Evolutionary conservation across 2,113 vertebrate species (phyloP).

Genomic region (Spermophilus dauricus): DNA sequence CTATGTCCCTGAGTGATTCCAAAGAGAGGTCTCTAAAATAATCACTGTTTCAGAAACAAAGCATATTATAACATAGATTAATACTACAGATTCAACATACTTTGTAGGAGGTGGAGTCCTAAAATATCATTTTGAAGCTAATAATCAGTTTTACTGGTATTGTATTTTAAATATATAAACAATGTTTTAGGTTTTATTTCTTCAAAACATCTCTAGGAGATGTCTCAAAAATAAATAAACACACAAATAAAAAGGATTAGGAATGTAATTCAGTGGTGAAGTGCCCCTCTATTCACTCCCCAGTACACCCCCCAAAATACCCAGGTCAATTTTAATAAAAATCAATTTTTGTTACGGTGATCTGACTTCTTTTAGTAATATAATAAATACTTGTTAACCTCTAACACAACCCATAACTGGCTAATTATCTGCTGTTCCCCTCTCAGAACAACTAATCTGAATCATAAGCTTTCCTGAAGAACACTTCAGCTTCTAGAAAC

Average conservation of each 20-base stretch:
- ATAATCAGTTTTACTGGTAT: background rate
- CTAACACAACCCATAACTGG: background rate
- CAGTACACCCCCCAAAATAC: background rate
- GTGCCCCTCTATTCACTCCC: too few relatives aligned
- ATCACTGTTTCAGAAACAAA: background rate
- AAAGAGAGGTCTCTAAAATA: background rate
- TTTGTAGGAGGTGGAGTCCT: background rate
- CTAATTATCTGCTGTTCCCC: background rate
- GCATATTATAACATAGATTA: background rate
- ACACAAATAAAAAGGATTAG: too few relatives aligned
- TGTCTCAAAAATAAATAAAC: too few relatives aligned
- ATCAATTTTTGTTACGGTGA: slow-evolving; percentile 24
- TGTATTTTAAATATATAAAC: slow-evolving; percentile 43
- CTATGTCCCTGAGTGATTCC: background rate
- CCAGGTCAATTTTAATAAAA: slow-evolving; percentile 32
- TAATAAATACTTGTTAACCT: background rate
- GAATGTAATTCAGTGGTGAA: too few relatives aligned
- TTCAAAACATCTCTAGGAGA: slow-evolving; percentile 4
- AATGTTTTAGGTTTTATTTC: background rate
- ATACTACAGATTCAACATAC: background rate
- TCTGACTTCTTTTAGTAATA: slow-evolving; percentile 14
- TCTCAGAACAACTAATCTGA: background rate
- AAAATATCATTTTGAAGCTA: slow-evolving; percentile 18
- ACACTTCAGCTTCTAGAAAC: background rate
- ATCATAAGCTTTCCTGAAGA: background rate